These are phyloP conservation scores for Mythimna vitellina DNA, from an alignment of 2,888 invertebrate genomes.

Conservation along the genomic window DNA sequence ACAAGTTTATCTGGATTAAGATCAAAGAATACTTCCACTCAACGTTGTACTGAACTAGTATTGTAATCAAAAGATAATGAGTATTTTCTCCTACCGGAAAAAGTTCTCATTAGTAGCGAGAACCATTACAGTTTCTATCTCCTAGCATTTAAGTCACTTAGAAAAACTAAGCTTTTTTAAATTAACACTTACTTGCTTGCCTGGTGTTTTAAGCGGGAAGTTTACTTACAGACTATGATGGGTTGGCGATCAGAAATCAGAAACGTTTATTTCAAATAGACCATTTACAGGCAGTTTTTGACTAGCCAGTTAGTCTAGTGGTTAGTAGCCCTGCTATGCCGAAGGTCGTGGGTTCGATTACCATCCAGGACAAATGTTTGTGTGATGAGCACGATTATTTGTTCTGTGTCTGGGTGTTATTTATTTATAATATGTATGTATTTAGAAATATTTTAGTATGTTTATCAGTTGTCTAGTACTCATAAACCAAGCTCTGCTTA, in stretches of 20 bases:
- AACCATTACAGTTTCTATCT: conserved; percentile 20
- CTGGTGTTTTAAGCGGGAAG: not conserved
- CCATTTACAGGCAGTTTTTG: too few relatives aligned
- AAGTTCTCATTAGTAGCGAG: conserved; percentile 30
- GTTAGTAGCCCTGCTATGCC: too few relatives aligned
- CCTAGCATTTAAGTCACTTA: conserved; percentile 13
- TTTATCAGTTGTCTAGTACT: too few relatives aligned
- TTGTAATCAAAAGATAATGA: conserved; percentile 12
- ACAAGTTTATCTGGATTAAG: not conserved
- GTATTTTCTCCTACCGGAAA: not conserved
- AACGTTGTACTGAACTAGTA: not conserved
- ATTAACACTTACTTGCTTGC: not conserved
- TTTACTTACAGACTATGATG: not conserved
- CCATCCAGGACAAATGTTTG: too few relatives aligned
- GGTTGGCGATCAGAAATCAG: not conserved
- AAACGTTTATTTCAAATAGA: too few relatives aligned
- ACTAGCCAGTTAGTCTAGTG: too few relatives aligned
- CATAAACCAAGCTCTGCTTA: too few relatives aligned
- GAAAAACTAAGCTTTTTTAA: conserved; percentile 10
- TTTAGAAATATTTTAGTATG: too few relatives aligned
- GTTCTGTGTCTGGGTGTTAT: too few relatives aligned
- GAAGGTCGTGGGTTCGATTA: too few relatives aligned
- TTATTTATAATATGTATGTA: too few relatives aligned
- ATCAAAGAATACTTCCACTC: conserved; percentile 25
- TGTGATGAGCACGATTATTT: too few relatives aligned